Base-by-base conservation (phyloP, 2,888 invertebrate species). In the Heteromurus nitidus region DNA sequence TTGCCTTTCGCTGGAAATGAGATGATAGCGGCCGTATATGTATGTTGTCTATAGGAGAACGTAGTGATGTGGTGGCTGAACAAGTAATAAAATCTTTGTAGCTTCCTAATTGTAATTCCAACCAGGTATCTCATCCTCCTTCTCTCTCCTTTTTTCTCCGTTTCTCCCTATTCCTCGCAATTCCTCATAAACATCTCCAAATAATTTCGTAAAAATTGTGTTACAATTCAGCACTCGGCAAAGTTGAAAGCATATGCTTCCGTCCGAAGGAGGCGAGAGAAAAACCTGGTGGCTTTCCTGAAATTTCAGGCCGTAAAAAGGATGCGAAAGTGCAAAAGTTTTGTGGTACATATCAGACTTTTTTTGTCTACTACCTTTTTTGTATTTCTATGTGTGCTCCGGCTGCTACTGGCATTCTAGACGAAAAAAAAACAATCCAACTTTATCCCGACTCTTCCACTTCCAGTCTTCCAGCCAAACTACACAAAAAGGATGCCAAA, bases 191-290 rank as follows among this genome's bases (percentile, higher is more conserved):
- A 80, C 67, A 72, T 80, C 58, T 53, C 64, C 31, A 79, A 72
- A 79, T 81, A 75, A 70, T 70, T 75, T 81, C 50, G 50, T 53
- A 75, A 75, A 81, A 81, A 81, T 64, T 74, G 47, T 47, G 55
- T 36, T 62, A 69, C 53, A 64, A 64, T 76, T 76, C 73, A 22
- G 53, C 64, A 47, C 18, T 31, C 58, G 1, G 72, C 60, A 72
- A 44, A 50, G n/a, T 62, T 13, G 30, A 7, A 18, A 30, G 50
- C 64, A 65, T 64, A 74, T 74, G 53, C n/a, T 47, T 73, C 30
- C 22, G 0, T 24, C 47, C 9, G 18, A 31, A 36, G 7, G 13
- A 36, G 36, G 13, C 5, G 36, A 36, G 26, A 55, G n/a, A 55
- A 53, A 11, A 73, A 73, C 24, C 7, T 3, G 58, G 53, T 58